phyloP scores from a whole-genome alignment of 2,113 vertebrate species.

The Actenoides lindsayi region DNA sequence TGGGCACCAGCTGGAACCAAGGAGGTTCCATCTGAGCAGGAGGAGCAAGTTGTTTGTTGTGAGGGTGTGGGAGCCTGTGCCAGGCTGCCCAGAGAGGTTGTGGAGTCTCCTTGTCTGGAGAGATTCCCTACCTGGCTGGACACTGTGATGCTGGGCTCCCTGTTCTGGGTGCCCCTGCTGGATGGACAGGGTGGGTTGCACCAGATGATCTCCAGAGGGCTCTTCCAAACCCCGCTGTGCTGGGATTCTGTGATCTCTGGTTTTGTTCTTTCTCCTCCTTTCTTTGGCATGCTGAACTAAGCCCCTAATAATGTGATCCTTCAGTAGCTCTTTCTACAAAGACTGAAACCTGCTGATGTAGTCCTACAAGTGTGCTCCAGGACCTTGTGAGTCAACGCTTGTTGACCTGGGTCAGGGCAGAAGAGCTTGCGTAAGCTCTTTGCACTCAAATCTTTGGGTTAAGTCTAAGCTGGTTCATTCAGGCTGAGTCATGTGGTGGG shows the following conservation, averaged over 20 bases:
- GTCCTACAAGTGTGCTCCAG: not conserved
- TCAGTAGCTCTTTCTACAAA: not conserved
- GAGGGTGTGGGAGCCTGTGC: not conserved
- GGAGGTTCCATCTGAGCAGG: not conserved
- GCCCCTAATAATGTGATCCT: not conserved
- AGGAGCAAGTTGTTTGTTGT: not conserved
- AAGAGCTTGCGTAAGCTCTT: not conserved
- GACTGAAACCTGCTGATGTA: not conserved
- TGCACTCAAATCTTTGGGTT: not conserved
- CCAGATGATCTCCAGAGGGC: not conserved
- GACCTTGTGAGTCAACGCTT: not conserved
- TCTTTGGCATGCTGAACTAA: not conserved
- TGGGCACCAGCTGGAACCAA: not conserved
- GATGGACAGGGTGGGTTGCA: not conserved
- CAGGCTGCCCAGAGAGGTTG: no score
- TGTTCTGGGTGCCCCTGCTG: not conserved
- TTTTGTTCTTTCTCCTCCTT: not conserved
- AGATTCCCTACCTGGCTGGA: no score
- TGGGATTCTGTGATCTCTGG: not conserved
- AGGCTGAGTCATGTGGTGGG: rapidly evolving
- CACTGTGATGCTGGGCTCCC: not conserved
- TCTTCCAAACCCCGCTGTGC: not conserved
- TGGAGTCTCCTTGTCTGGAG: no score
- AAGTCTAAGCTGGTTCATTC: not conserved
- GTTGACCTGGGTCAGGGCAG: not conserved